These are phyloP conservation scores for Colaptes auratus DNA, from an alignment of 2,113 vertebrate species.

Conservation along the genomic window DNA sequence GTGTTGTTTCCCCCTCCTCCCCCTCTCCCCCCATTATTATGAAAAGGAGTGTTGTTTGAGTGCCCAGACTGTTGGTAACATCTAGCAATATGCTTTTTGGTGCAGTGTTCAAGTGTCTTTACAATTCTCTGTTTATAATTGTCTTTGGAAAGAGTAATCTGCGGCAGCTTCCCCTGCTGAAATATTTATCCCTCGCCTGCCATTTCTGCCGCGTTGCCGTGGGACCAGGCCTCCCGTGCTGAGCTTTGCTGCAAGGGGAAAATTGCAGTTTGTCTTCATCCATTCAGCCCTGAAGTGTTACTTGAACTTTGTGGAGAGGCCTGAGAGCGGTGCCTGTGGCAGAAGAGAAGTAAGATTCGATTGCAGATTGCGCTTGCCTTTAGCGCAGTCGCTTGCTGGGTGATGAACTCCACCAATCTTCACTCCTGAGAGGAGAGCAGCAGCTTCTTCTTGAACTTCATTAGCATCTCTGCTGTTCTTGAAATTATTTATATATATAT, in stretches of 20 bases:
- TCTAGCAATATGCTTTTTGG: conserved; percentile 10
- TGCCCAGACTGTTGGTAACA: background rate
- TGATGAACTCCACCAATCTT: background rate
- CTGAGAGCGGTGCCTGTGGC: background rate
- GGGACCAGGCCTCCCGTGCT: background rate
- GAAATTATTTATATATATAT: no score
- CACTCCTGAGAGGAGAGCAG: background rate
- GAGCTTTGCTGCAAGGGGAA: background rate
- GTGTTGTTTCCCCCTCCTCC: no score
- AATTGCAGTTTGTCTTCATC: background rate
- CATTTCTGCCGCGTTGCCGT: background rate
- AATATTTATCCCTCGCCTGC: background rate
- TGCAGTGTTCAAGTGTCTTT: background rate
- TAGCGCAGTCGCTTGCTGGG: background rate
- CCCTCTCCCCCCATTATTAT: background rate
- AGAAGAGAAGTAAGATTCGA: background rate
- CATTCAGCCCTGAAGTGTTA: background rate
- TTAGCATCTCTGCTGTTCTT: background rate
- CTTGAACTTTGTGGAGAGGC: background rate
- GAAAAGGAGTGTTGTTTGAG: conserved; percentile 17
- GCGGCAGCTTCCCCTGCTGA: background rate
- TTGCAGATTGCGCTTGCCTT: background rate
- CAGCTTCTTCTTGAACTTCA: background rate
- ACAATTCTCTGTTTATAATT: background rate
- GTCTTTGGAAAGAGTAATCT: background rate